A percentile compares a stretch with the other conserved stretches of the same genome.
Evolutionary conservation across 1,140 invertebrate species (phyloP).

Genomic region (Centruroides vittatus): DNA sequence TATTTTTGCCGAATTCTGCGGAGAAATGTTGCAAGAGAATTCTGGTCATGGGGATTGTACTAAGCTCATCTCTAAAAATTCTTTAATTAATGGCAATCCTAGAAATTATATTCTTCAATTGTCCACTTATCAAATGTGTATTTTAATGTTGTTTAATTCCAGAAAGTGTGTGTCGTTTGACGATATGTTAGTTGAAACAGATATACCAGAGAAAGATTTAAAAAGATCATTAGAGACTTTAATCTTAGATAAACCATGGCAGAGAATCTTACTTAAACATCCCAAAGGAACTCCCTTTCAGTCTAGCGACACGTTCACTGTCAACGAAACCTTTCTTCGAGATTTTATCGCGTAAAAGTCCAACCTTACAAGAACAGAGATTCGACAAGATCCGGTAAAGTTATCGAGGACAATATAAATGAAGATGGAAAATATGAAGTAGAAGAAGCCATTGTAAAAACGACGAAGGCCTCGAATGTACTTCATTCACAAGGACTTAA

Average conservation of each 20-base stretch:
- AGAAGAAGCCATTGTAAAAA: constrained; percentile 96
- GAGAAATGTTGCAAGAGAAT: constrained; percentile 37
- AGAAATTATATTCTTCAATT: constrained; percentile 91
- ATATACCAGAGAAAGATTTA: constrained; percentile 92
- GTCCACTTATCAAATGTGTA: constrained; percentile 95
- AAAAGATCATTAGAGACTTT: constrained; percentile 88
- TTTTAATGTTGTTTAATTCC: constrained; percentile 94
- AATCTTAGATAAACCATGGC: constrained; percentile 90
- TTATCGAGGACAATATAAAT: constrained; percentile 90
- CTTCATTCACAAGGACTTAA: constrained; percentile 86
- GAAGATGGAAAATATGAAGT: constrained; percentile 99
- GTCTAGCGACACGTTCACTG: constrained; percentile 74
- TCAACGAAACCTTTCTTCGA: constrained; percentile 98
- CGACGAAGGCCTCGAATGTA: constrained; percentile 96
- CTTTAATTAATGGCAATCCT: background rate
- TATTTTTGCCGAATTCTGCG: constrained; percentile 83
- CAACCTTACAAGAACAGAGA: constrained; percentile 82
- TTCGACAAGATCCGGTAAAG: constrained; percentile 74
- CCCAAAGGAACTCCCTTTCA: constrained; percentile 94
- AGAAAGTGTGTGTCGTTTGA: constrained; percentile 59
- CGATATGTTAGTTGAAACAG: constrained; percentile 93
- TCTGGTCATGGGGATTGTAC: constrained; percentile 14
- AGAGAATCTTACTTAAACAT: constrained; percentile 84
- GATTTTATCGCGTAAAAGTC: constrained; percentile 68
- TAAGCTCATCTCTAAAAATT: background rate